Evolutionary conservation across 2,113 vertebrate species (phyloP), one percentile per base, ranked within the genome.

Genomic region (Anas platyrhynchos): DNA sequence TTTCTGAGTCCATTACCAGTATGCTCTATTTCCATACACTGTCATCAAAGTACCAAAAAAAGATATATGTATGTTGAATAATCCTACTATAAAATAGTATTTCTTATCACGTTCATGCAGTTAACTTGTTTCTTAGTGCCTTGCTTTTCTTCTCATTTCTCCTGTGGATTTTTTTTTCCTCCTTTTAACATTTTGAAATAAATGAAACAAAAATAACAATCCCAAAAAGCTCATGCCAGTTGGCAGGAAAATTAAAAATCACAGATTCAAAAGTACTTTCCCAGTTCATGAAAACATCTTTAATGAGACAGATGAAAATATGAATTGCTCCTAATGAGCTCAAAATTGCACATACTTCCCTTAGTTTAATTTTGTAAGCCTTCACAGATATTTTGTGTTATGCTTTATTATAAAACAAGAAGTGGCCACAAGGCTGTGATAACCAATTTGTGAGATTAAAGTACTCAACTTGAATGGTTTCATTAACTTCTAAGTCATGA

Each of bases 361-460:
- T 96, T 84, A 96, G 95, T 97, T 98, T 97, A 98, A 98, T 98
- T 98, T 97, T 95, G 92, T 97, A 98, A 98, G 97, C 94, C 93
- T 97, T 98, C 97, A 96, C 93, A 98, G 97, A 98, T 97, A 98
- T 96, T 97, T 98, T 98, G 97, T 98, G 97, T 98, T 98, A 96
- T 96, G 96, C 97, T 97, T 93, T 98, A 97, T 98, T 98, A 97
- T 98, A 96, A 97, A 98, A 98, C 96, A 98, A 98, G 97, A 98
- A 98, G 95, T 97, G 94, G 97, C 96, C 98, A 98, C 98, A 97
- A 98, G 98, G 96, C 97, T 98, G 97, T 97, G 98, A 98, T 98
- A 98, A 98, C 97, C 96, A 98, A 97, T 98, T 97, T 98, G 96
- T 93, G 97, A 98, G 97, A 98, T 98, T 97, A 98, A 98, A 98